Percentiles rank a stretch among this genome's conserved stretches.
These are phyloP conservation scores for Drosophila engyochracea DNA, from an alignment of 2,888 invertebrate species.

Conservation along the genomic window DNA sequence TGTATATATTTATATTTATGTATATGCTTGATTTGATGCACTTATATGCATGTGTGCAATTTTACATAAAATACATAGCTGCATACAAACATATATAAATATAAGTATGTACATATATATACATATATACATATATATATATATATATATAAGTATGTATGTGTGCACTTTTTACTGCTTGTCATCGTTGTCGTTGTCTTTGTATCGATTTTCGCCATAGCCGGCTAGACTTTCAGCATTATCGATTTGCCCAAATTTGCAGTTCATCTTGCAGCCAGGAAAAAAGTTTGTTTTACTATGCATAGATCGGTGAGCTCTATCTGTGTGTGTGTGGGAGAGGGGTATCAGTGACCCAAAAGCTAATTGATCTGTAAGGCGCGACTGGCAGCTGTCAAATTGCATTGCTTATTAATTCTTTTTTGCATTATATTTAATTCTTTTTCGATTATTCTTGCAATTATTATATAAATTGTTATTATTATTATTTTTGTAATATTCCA, in stretches of 20 bases:
- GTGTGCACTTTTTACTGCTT: slow-evolving; percentile 3
- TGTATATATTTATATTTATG: not conserved
- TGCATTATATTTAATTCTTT: not conserved
- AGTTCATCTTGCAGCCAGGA: not conserved
- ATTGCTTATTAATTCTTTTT: not conserved
- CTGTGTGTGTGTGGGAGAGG: not conserved
- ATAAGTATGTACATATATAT: not conserved
- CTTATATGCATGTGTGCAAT: slow-evolving; percentile 35
- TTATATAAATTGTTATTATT: not conserved
- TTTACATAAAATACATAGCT: slow-evolving; percentile 1
- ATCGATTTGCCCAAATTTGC: slow-evolving; percentile 31
- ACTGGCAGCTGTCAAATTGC: not conserved
- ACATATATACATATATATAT: not conserved
- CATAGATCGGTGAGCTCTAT: not conserved
- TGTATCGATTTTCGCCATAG: slow-evolving; percentile 27
- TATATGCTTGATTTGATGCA: slow-evolving; percentile 23
- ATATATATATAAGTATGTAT: not conserved
- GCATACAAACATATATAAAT: not conserved
- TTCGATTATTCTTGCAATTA: not conserved
- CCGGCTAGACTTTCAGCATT: slow-evolving; percentile 22
- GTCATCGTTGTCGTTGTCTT: not conserved
- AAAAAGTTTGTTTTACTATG: not conserved
- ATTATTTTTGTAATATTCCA: not conserved
- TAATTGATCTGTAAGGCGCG: not conserved
- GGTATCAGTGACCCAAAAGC: not conserved